Evolutionary conservation across 2,797 vertebrate genomes (phyloP), one percentile per base, ranked within the genome.

Genomic region (Tragopan temminckii): DNA sequence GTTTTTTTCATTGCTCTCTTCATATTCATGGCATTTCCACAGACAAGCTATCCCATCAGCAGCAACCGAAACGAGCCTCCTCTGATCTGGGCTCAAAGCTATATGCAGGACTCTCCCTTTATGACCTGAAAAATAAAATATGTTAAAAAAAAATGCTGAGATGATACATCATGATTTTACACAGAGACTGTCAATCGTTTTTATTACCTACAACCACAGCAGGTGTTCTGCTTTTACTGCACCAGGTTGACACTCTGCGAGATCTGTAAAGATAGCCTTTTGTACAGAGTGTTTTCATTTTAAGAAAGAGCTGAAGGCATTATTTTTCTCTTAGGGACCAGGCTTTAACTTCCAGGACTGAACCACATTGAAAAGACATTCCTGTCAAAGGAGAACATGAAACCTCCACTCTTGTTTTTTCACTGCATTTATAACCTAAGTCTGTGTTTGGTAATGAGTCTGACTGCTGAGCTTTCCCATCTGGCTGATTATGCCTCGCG

Each of bases 61-160:
- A 3, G 96, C 97, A 24, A 96, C 97, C 58, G 98, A 98, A 97
- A 98, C 96, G 4, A 98, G 53, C n/a, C 31, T 94, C 9, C 77
- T 96, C 23, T 95, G 88, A 78, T 97, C 96, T 31, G 97, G 93
- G 82, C 97, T 98, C 80, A 97, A 35, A 50, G 97, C 94, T 94
- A 98, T 79, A 38, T 98, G 97, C 75, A 98, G 95, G 61, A 98
- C 96, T 96, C 98, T 97, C 69, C 96, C 95, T 46, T 88, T 97
- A 80, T 98, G 98, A 92, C 97, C 98, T 98, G 80, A 29, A 78
- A 89, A 92, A 80, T 53, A 74, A 93, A 89, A 46, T 31, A 45
- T 0, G 3, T 48, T 18, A 31, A 53, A 71, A 10, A 31, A 82
- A 68, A 46, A 67, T 59, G 9, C 10, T 55, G 67, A 68, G 13